Evolutionary conservation across 2,797 vertebrate genomes (phyloP).

Genomic region (Sebastes vulpes): DNA sequence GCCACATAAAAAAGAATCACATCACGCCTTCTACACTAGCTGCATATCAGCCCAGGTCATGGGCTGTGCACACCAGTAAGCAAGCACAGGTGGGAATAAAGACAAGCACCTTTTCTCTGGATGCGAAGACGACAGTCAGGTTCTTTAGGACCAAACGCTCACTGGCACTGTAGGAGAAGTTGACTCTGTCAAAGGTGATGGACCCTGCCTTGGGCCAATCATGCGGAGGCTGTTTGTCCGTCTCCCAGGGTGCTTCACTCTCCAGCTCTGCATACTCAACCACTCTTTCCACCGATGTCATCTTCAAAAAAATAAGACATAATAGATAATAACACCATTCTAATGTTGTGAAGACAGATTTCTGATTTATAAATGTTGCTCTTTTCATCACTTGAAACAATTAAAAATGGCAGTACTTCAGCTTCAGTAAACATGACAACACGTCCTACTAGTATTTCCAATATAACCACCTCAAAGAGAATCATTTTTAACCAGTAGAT

Average conservation of each 20-base stretch:
- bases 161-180: slow-evolving; percentile 90
- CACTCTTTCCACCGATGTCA: slow-evolving; percentile 96
- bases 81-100: slow-evolving; percentile 48
- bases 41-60: slow-evolving; percentile 78
- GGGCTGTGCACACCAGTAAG: slow-evolving; percentile 55
- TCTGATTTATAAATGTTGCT: neutral
- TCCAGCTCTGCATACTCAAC: slow-evolving; percentile 95
- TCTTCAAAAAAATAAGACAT: slow-evolving; percentile 48
- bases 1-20: slow-evolving; percentile 77
- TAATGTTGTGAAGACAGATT: neutral
- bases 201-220: slow-evolving; percentile 92
- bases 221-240: slow-evolving; percentile 84
- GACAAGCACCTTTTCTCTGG: slow-evolving; percentile 91
- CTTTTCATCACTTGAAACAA: neutral
- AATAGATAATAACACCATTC: neutral
- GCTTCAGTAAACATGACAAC: neutral
- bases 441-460: neutral
- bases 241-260: slow-evolving; percentile 94
- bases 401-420: neutral
- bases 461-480: neutral
- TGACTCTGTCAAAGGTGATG: slow-evolving; percentile 93
- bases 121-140: slow-evolving; percentile 89
- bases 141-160: slow-evolving; percentile 92
- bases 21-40: slow-evolving; percentile 64
- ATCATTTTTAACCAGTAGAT: neutral